A percentile compares a stretch with the other conserved stretches of the same genome.
Conservation (phyloP, 2,888 invertebrate species). For the Drosophila limbata region DNA sequence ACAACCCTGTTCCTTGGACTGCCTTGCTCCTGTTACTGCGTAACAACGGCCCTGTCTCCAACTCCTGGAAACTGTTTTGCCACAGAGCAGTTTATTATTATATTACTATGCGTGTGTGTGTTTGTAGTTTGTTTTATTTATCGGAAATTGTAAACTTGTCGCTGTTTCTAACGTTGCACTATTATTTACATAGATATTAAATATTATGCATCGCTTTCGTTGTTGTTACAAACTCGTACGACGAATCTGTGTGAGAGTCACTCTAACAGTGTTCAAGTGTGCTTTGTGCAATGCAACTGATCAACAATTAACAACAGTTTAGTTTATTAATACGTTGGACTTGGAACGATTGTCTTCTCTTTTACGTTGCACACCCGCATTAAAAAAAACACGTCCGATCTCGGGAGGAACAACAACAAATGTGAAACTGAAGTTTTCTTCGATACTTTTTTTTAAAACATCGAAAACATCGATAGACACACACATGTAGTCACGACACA, state of each 20-base stretch:
- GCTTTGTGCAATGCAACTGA: conserved; percentile 26
- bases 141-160: conserved; percentile 15
- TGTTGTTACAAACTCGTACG: conserved; percentile 11
- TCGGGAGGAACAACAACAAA: conserved; percentile 58
- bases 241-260: conserved; percentile 14
- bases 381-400: conserved; percentile 59
- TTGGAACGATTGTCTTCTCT: conserved; percentile 21
- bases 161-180: conserved; percentile 18
- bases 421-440: no score
- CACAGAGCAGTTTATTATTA: conserved; percentile 7
- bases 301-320: conserved; percentile 42
- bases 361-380: conserved; percentile 49
- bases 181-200: conserved; percentile 44
- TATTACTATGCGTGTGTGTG: neutral
- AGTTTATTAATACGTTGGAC: conserved; percentile 31
- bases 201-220: conserved; percentile 31
- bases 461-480: no score
- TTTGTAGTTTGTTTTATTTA: neutral
- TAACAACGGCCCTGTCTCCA: conserved; percentile 41
- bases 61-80: conserved; percentile 5
- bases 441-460: no score
- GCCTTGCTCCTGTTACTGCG: neutral
- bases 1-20: conserved; percentile 37
- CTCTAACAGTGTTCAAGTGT: conserved; percentile 10
- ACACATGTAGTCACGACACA: no score